phyloP scores from a whole-genome alignment of 1,140 invertebrate genomes.

The Lycorma delicatula region DNA sequence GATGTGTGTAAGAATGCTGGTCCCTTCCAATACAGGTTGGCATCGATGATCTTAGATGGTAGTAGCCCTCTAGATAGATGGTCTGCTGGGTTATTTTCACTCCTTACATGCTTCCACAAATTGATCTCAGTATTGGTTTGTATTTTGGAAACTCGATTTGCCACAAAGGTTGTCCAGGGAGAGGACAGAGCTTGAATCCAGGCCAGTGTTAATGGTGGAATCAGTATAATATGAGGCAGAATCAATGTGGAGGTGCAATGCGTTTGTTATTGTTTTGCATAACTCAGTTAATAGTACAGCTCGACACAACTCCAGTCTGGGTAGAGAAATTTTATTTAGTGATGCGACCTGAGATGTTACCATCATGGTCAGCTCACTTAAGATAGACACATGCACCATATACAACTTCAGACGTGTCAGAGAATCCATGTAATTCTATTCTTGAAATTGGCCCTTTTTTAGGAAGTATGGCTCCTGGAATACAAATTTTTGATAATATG shows the following conservation, averaged over 20 bases:
- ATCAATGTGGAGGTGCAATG: slow-evolving; percentile 9
- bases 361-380: slow-evolving; percentile 12
- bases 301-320: slow-evolving; percentile 32
- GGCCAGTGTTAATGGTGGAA: slow-evolving; percentile 22
- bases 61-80: slow-evolving; percentile 30
- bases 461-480: slow-evolving; percentile 18
- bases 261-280: slow-evolving; percentile 21
- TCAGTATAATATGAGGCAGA: too few species aligned
- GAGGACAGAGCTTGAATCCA: slow-evolving; percentile 20
- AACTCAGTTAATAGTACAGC: slow-evolving; percentile 30
- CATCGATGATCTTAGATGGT: slow-evolving; percentile 24
- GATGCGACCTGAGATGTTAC: slow-evolving; percentile 35
- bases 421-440: slow-evolving; percentile 34
- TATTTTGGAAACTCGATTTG: slow-evolving; percentile 35
- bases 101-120: slow-evolving; percentile 32
- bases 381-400: slow-evolving; percentile 39
- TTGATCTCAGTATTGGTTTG: slow-evolving; percentile 19
- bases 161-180: slow-evolving; percentile 27
- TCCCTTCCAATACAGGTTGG: slow-evolving; percentile 35
- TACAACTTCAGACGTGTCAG: slow-evolving; percentile 34
- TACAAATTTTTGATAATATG: slow-evolving; percentile 16
- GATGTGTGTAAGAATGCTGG: too few species aligned
- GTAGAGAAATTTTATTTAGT: slow-evolving; percentile 29
- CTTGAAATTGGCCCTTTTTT: not conserved
- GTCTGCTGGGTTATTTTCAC: slow-evolving; percentile 39